phyloP scores from a whole-genome alignment of 2,888 invertebrate species.

The Stramonita haemastoma region DNA sequence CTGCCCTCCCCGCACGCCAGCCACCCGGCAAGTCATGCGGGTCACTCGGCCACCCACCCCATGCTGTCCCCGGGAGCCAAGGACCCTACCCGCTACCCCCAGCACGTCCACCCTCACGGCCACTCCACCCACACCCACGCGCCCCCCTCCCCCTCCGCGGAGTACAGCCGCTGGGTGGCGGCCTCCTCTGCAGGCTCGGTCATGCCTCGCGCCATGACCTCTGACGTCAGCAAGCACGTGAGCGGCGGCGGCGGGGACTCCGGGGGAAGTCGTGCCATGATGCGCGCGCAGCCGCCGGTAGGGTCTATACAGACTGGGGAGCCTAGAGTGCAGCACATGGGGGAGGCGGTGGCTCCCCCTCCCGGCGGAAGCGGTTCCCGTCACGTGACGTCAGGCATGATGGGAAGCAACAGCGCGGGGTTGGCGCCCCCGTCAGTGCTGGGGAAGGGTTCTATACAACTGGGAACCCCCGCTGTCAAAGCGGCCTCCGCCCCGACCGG shows the following conservation, averaged over 20 bases:
- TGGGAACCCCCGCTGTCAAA: conserved; percentile 40
- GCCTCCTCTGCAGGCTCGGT: neutral
- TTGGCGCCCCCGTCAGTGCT: neutral
- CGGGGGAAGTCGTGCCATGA: conserved; percentile 1
- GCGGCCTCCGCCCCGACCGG: neutral
- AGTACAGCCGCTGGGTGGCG: neutral
- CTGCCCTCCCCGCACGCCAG: neutral
- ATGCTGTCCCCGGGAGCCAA: conserved; percentile 29
- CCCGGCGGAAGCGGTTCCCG: neutral
- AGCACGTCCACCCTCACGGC: conserved; percentile 25
- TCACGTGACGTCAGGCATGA: conserved; percentile 17
- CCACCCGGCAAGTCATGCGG: neutral
- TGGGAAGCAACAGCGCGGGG: conserved; percentile 5
- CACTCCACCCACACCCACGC: neutral
- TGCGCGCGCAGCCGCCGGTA: conserved; percentile 32
- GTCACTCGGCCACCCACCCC: conserved; percentile 29
- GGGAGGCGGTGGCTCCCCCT: neutral
- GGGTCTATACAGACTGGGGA: conserved; percentile 41
- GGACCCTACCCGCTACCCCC: conserved; percentile 1
- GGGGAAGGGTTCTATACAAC: conserved; percentile 38
- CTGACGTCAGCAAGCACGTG: conserved; percentile 27
- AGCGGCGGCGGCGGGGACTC: neutral
- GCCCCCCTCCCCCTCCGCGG: neutral
- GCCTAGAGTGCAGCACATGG: conserved; percentile 23
- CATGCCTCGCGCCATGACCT: neutral